phyloP scores from a whole-genome alignment of 2,797 vertebrate genomes.

The Pogonophryne albipinna region DNA sequence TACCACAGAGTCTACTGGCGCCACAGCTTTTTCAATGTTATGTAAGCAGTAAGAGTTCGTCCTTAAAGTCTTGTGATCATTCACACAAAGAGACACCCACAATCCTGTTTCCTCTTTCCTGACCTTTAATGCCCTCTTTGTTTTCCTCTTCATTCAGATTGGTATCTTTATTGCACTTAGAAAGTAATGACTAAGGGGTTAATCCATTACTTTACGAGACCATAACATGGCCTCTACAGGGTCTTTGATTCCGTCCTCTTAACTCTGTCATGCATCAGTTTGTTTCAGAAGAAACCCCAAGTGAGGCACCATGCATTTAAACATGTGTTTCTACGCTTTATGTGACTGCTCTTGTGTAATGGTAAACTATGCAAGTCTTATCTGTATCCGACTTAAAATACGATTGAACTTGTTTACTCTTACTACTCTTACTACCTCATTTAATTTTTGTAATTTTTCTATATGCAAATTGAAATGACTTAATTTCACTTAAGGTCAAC shows the following conservation, averaged over 20 bases:
- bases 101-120: conserved; percentile 40
- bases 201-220: conserved; percentile 59
- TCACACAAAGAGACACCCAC: conserved; percentile 46
- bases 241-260: conserved; percentile 35
- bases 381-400: not conserved
- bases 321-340: conserved; percentile 7
- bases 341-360: conserved; percentile 23
- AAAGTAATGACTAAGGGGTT: conserved; percentile 54
- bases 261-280: conserved; percentile 22
- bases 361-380: not conserved
- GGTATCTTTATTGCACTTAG: conserved; percentile 69
- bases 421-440: not conserved
- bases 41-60: conserved; percentile 48
- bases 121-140: conserved; percentile 66
- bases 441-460: no score
- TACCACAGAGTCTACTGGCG: conserved; percentile 52
- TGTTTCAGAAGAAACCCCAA: conserved; percentile 12
- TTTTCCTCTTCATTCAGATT: conserved; percentile 59
- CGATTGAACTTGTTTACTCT: not conserved
- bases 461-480: not conserved
- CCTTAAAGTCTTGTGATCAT: conserved; percentile 44
- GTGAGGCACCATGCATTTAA: conserved; percentile 7
- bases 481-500: not conserved
- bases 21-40: conserved; percentile 59
- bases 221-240: conserved; percentile 30